phyloP scores from a whole-genome alignment of 1,140 invertebrate genomes.

The Drosophila pallidifrons region DNA sequence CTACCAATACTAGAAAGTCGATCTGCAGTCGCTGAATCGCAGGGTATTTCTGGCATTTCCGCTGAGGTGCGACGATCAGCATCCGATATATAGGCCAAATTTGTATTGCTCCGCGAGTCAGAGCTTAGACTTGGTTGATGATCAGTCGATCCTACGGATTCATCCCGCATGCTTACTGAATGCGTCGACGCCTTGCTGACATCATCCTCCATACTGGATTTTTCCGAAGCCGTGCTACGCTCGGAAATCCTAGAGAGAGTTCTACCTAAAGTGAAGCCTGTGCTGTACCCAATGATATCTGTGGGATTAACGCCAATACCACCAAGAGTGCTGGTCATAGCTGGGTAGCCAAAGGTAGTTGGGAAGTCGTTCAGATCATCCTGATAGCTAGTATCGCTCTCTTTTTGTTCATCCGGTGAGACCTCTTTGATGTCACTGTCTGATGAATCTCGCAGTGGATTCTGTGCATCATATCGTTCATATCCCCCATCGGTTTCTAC shows the following conservation, averaged over 20 bases:
- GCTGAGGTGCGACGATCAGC: slow-evolving; percentile 91
- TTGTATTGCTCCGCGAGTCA: slow-evolving; percentile 90
- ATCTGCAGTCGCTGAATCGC: slow-evolving; percentile 87
- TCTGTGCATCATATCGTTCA: slow-evolving; percentile 86
- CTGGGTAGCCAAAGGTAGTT: slow-evolving; percentile 89
- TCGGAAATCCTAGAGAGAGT: slow-evolving; percentile 94
- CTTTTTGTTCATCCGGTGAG: slow-evolving; percentile 81
- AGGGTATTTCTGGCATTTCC: slow-evolving; percentile 92
- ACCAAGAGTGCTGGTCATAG: slow-evolving; percentile 86
- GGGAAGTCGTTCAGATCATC: slow-evolving; percentile 91
- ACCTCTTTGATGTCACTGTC: slow-evolving; percentile 81
- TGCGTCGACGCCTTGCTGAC: slow-evolving; percentile 92
- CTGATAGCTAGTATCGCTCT: slow-evolving; percentile 87
- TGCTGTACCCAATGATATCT: slow-evolving; percentile 89
- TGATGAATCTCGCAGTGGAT: slow-evolving; percentile 85
- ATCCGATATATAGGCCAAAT: slow-evolving; percentile 90
- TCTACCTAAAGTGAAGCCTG: slow-evolving; percentile 89
- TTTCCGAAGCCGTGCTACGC: slow-evolving; percentile 93
- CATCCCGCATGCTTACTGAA: slow-evolving; percentile 93
- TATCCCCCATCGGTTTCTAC: slow-evolving; percentile 89
- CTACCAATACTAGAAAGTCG: slow-evolving; percentile 79
- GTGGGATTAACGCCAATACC: slow-evolving; percentile 86
- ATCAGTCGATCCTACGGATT: slow-evolving; percentile 92
- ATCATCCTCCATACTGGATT: slow-evolving; percentile 92
- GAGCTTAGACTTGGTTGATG: slow-evolving; percentile 94